Base-by-base conservation (phyloP, 2,888 invertebrate species). In the Meandrusa payeni region DNA sequence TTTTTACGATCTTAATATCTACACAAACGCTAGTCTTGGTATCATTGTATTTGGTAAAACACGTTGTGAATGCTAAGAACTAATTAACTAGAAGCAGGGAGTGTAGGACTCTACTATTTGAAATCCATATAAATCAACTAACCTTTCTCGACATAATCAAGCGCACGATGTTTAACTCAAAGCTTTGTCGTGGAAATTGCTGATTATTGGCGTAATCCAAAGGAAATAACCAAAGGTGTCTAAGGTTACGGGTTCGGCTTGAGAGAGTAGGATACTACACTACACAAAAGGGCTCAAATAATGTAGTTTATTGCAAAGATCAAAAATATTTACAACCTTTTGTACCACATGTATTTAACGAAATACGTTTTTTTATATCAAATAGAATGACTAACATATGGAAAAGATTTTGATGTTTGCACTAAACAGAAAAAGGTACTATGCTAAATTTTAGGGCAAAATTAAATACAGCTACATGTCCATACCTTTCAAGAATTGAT, bases 171-270 rank as follows among this genome's bases (percentile, higher is more conserved):
- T 59, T 61, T 59, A 56, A 61, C 59, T 53, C 59, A 54, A 78
- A 77, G 80, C 79, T 72, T 73, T 72, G 67, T 76, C 67, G 59
- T 70, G 57, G 63, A 69, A 75, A 74, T 22, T 39, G 39, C 39
- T 68, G 71, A 73, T 69, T 69, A 72, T 66, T 60, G 63, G 74
- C 68, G 66, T 65, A 60, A 68, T 62, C 59, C 65, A 65, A 61
- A 63, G 59, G 67, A 68, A 67, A 58, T 54, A 56, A 61, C 61
- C 59, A 66, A 59, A 69, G 66, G 68, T 69, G 61, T 67, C 71
- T 63, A 62, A 64, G 78, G 82, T 82, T 82, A 81, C 64, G 85
- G 87, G 86, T 87, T 86, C 86, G 86, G 86, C 85, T 85, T 80
- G 62, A 86, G 82, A 85, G 82, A 82, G 76, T 75, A 78, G 80